Conservation (phyloP, 2,888 invertebrate species). For the Strigamia transsilvanica region DNA sequence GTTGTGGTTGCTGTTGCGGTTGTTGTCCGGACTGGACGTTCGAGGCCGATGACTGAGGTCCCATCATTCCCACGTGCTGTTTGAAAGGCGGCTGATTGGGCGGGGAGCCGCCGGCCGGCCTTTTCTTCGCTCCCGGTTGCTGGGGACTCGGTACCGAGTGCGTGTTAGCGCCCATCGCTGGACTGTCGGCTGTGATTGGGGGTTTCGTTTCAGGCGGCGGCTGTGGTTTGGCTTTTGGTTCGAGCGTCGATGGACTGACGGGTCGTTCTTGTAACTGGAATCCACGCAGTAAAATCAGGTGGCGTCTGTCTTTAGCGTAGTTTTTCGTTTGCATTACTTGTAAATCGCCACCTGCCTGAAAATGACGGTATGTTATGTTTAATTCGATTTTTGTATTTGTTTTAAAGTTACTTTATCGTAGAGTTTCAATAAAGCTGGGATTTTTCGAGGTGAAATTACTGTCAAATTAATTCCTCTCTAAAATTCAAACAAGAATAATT, state of each 20-base stretch:
- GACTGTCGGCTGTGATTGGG: slow-evolving; percentile 50
- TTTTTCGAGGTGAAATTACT: slow-evolving; percentile 86
- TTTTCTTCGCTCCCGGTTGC: slow-evolving; percentile 57
- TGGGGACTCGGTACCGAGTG: slow-evolving; percentile 46
- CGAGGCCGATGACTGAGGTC: neutral
- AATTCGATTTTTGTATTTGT: neutral
- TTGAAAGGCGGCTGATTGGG: slow-evolving; percentile 58
- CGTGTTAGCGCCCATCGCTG: slow-evolving; percentile 14
- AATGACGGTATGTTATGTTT: slow-evolving; percentile 35
- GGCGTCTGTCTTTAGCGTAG: slow-evolving; percentile 87
- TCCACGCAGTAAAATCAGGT: slow-evolving; percentile 79
- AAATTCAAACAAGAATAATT: slow-evolving; percentile 60
- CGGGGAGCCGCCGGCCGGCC: slow-evolving; percentile 58
- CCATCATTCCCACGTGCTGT: slow-evolving; percentile 54
- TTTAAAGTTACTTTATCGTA: slow-evolving; percentile 76
- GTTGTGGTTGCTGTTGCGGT: slow-evolving; percentile 59
- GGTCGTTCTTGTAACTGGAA: slow-evolving; percentile 66
- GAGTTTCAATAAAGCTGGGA: slow-evolving; percentile 82
- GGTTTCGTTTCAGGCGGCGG: slow-evolving; percentile 56
- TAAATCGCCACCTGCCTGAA: slow-evolving; percentile 80
- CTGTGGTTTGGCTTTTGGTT: slow-evolving; percentile 56
- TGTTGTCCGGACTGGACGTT: neutral
- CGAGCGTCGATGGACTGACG: slow-evolving; percentile 58
- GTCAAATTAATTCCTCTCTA: slow-evolving; percentile 84
- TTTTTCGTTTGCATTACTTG: slow-evolving; percentile 82